Conservation (phyloP, 2,888 invertebrate species). For the Phlogophora meticulosa region DNA sequence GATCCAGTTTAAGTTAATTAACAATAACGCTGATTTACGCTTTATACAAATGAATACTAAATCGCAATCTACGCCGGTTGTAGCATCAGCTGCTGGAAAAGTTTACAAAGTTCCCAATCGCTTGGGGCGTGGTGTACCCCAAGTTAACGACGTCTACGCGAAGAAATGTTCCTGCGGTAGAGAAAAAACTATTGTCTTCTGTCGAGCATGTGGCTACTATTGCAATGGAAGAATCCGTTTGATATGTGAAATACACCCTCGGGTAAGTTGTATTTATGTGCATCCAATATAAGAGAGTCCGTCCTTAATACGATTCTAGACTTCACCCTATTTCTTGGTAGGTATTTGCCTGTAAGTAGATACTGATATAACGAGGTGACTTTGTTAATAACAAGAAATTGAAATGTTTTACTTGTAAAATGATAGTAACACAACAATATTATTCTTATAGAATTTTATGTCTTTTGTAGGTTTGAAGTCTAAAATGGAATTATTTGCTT, state of each 20-base stretch:
- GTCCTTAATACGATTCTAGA: too few relatives aligned
- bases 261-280: conserved; percentile 73
- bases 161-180: conserved; percentile 84
- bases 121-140: conserved; percentile 84
- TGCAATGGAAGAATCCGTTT: conserved; percentile 87
- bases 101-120: conserved; percentile 73
- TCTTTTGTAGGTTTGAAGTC: not conserved
- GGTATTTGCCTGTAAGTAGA: not conserved
- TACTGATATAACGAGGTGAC: too few relatives aligned
- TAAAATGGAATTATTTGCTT: conserved; percentile 50
- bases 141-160: conserved; percentile 73
- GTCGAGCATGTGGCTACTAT: conserved; percentile 86
- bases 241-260: conserved; percentile 83
- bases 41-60: conserved; percentile 63
- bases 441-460: too few relatives aligned
- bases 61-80: conserved; percentile 78
- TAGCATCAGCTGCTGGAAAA: conserved; percentile 83
- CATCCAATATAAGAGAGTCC: not conserved
- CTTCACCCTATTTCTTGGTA: not conserved
- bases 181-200: conserved; percentile 85
- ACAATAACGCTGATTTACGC: not conserved
- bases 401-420: too few relatives aligned
- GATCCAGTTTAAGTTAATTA: not conserved
- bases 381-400: too few relatives aligned
- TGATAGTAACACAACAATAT: too few relatives aligned